phyloP scores from a whole-genome alignment of 1,140 invertebrate genomes.

The Neocloeon triangulifer region DNA sequence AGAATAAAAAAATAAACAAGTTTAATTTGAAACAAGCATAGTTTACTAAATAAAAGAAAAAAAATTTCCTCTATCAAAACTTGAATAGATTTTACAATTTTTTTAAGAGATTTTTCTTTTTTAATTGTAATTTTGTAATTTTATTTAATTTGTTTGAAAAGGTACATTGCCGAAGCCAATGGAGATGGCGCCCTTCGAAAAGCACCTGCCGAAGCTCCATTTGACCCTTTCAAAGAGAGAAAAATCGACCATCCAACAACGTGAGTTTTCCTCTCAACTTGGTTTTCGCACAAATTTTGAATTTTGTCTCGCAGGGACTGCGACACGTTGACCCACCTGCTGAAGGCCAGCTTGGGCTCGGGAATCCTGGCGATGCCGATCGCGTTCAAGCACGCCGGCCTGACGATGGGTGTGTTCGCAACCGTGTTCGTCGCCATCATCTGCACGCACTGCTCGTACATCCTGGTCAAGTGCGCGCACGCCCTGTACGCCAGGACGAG shows the following conservation, averaged over 20 bases:
- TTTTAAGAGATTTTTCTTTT: no score
- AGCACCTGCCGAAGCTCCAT: constrained; percentile 28
- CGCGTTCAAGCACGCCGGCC: constrained; percentile 58
- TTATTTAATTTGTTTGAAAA: constrained; percentile 41
- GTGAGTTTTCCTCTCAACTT: constrained; percentile 41
- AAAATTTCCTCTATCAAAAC: no score
- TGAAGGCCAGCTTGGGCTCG: constrained; percentile 74
- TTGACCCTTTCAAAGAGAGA: constrained; percentile 45
- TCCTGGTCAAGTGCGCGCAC: constrained; percentile 64
- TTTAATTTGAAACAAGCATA: no score
- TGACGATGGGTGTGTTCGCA: constrained; percentile 47
- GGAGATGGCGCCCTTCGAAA: constrained; percentile 21
- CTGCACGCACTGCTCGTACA: constrained; percentile 69
- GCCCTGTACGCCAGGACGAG: constrained; percentile 43
- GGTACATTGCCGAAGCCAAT: constrained; percentile 21
- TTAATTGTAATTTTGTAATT: constrained; percentile 17
- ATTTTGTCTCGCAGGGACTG: constrained; percentile 31
- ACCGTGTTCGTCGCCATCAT: constrained; percentile 59
- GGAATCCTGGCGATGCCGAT: constrained; percentile 78
- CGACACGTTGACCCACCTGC: constrained; percentile 62
- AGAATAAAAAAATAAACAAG: no score
- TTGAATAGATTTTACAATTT: no score
- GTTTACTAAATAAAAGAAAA: no score
- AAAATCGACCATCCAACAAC: constrained; percentile 51
- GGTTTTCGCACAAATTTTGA: no score